These are phyloP conservation scores for Griposia aprilina DNA, from an alignment of 2,888 invertebrate species.

Conservation along the genomic window DNA sequence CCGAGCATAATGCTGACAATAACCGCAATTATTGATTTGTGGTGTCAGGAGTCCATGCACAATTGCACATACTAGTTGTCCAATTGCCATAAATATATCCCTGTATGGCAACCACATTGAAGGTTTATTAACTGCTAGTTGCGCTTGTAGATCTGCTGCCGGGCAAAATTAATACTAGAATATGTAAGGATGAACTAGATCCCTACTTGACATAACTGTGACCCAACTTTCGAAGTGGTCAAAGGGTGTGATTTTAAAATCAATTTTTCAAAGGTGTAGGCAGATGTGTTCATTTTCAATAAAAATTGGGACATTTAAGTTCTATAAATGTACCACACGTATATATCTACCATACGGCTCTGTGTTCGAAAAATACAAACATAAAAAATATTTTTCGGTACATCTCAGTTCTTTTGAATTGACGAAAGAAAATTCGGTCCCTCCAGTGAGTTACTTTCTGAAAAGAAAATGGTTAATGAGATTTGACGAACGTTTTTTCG, in stretches of 20 bases:
- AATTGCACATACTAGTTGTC: background rate
- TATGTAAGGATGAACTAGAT: background rate
- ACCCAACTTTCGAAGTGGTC: background rate
- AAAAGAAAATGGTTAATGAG: slow-evolving; percentile 47
- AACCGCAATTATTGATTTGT: slow-evolving; percentile 24
- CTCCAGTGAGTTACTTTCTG: slow-evolving; percentile 27
- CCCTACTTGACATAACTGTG: background rate
- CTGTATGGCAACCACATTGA: background rate
- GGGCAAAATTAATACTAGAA: background rate
- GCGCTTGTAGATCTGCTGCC: too few species aligned
- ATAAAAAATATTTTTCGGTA: slow-evolving; percentile 6
- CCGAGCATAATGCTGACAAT: slow-evolving; percentile 2
- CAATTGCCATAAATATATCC: slow-evolving; percentile 5
- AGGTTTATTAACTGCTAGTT: background rate
- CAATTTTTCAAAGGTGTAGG: background rate
- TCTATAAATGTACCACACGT: too few species aligned
- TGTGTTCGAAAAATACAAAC: slow-evolving; percentile 2
- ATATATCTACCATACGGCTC: background rate
- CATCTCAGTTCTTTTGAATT: slow-evolving; percentile 21
- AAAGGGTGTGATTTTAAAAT: too few species aligned
- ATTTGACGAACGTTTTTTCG: slow-evolving; percentile 29
- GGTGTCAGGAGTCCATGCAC: background rate
- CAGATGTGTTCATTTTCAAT: background rate
- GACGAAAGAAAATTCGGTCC: slow-evolving; percentile 27
- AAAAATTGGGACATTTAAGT: background rate